These are phyloP conservation scores for Palloptera scutellata DNA, from an alignment of 2,888 invertebrate genomes.

Conservation along the genomic window DNA sequence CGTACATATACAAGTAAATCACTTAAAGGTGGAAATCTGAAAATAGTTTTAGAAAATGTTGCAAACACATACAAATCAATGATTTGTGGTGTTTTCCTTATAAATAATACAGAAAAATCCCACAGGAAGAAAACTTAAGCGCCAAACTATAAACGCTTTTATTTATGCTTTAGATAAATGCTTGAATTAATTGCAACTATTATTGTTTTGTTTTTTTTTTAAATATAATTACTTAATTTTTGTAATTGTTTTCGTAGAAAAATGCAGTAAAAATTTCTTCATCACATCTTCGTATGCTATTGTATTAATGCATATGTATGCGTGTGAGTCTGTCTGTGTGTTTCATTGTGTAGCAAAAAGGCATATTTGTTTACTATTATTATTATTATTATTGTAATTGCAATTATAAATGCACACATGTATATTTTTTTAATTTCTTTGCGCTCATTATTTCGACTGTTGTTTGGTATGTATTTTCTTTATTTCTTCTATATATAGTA, in stretches of 20 bases:
- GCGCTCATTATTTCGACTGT: too few species aligned
- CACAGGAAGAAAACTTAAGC: conserved; percentile 15
- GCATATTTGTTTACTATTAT: not conserved
- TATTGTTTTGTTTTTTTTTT: conserved; percentile 25
- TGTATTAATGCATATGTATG: conserved; percentile 14
- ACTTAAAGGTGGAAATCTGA: too few species aligned
- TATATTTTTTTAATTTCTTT: not conserved
- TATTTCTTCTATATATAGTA: too few species aligned
- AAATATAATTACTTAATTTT: too few species aligned
- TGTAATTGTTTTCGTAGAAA: too few species aligned
- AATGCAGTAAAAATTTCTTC: not conserved
- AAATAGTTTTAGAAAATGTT: not conserved
- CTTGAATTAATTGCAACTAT: conserved; percentile 31
- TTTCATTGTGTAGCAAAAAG: conserved; percentile 1
- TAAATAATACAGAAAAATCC: conserved; percentile 12
- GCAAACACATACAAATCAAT: conserved; percentile 5
- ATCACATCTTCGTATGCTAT: conserved; percentile 4
- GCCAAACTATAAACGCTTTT: conserved; percentile 15
- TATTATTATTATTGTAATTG: not conserved
- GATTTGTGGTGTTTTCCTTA: conserved; percentile 5
- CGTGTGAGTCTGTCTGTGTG: too few species aligned
- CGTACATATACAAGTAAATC: too few species aligned
- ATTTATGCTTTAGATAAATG: conserved; percentile 19
- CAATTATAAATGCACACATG: not conserved
- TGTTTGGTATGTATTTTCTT: too few species aligned